Conservation (phyloP, 2,888 invertebrate species). For the Actias luna region DNA sequence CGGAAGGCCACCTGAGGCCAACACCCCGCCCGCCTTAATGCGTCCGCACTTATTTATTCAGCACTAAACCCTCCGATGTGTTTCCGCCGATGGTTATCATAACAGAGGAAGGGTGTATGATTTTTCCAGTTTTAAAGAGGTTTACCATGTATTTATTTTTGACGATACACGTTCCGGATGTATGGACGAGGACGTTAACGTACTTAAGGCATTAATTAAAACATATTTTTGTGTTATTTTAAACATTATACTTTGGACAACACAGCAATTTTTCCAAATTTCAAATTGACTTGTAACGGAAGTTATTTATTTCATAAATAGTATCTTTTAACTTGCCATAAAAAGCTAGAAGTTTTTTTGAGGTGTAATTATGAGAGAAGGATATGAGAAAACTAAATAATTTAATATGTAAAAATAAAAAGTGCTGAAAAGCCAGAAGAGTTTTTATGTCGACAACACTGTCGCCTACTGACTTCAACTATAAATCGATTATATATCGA, state of each 20-base stretch:
- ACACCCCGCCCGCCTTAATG: conserved; percentile 72
- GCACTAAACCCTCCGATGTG: conserved; percentile 57
- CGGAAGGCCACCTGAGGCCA: conserved; percentile 74
- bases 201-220: conserved; percentile 11
- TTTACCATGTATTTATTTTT: conserved; percentile 14
- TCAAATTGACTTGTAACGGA: not conserved
- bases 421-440: no score
- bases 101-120: conserved; percentile 11
- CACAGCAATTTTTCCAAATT: not conserved
- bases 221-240: conserved; percentile 3
- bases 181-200: conserved; percentile 3
- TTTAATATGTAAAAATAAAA: no score
- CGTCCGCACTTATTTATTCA: conserved; percentile 79
- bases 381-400: no score
- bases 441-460: no score
- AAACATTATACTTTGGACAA: not conserved
- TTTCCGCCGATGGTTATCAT: conserved; percentile 68
- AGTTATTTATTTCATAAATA: not conserved
- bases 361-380: no score
- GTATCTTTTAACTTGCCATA: no score
- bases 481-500: no score
- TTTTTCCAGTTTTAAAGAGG: conserved; percentile 16
- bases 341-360: no score
- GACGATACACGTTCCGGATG: conserved; percentile 15
- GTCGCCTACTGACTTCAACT: no score